Evolutionary conservation across 2,888 invertebrate genomes (phyloP), one percentile per base, ranked within the genome.

Genomic region (Bursaphelenchus okinawaensis): DNA sequence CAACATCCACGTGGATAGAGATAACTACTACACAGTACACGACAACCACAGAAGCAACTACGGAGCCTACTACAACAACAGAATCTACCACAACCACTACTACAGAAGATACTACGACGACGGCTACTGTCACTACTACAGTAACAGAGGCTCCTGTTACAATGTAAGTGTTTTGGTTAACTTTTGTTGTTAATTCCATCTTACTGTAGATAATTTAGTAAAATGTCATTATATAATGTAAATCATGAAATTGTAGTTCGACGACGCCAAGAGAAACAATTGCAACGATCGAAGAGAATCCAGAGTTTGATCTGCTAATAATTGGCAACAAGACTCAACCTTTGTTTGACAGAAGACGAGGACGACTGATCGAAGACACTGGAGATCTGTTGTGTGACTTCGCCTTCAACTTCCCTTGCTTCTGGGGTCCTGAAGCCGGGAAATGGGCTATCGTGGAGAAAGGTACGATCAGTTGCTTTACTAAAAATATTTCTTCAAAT

Each of bases 341-440:
- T n/a, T 55, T 80, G 26, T 77, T 76, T 57, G 80, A 80, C 65
- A 65, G 72, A 55, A 67, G 80, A 58, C 70, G 65, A 20, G 73
- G 75, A n/a, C 70, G 70, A 59, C 65, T 76, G 16, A 71, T 79
- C 27, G 64, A 65, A 19, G 75, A 80, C 52, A 73, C 78, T 1
- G 64, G 71, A 19, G 74, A 79, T 62, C 66, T 80, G 40, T 66
- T 80, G 0, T 80, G 80, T 56, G 79, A 78, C 61, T 80, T 80
- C 65, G 75, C 74, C 24, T 68, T 70, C 26, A 78, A 78, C 51
- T 80, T 79, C 62, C 69, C 76, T 3, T 80, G 80, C 56, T 73
- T 73, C 64, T 80, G 80, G 80, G 80, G 80, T 12, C 73, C 77
- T 0, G 78, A 78, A 67, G 76, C 76, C 4, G 80, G 80, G 7